Percentiles rank a stretch among this genome's conserved stretches.
These are phyloP conservation scores for Apostichopus parvimensis DNA, from an alignment of 35 echinoderm and acorn worm genomes.

Conservation along the genomic window DNA sequence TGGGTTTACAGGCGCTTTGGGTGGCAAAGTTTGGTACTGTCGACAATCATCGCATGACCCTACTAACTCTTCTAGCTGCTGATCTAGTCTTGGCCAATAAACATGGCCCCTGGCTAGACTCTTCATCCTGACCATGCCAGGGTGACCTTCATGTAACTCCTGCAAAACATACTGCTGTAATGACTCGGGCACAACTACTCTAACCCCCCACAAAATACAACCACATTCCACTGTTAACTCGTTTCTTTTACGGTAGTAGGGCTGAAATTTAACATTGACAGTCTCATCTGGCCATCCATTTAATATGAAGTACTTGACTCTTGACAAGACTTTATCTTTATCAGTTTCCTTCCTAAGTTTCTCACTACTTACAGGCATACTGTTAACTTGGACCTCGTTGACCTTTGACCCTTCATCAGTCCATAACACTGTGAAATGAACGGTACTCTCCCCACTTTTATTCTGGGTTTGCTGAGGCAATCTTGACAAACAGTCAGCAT, in stretches of 20 bases:
- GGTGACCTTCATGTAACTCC: conserved; percentile 34
- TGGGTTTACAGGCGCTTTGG: conserved; percentile 39
- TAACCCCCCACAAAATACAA: conserved; percentile 59
- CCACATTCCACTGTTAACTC: conserved; percentile 56
- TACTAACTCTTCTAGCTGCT: conserved; percentile 32
- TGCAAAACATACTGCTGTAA: conserved; percentile 2
- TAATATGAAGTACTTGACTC: conserved; percentile 17
- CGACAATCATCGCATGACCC: conserved; percentile 2
- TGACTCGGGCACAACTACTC: conserved; percentile 40
- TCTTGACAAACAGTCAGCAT: conserved; percentile 53
- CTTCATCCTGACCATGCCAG: conserved; percentile 39
- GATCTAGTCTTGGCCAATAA: conserved; percentile 13
- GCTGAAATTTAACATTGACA: neutral
- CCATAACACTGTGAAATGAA: conserved; percentile 23
- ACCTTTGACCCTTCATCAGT: neutral
- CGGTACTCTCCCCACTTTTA: neutral
- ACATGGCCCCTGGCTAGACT: neutral
- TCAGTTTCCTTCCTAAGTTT: conserved; percentile 37
- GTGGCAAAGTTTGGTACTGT: neutral
- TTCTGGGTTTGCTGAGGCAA: neutral
- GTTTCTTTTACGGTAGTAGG: neutral
- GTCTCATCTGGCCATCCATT: conserved; percentile 46
- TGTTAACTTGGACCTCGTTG: conserved; percentile 18
- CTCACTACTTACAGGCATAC: conserved; percentile 9
- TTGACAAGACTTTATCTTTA: conserved; percentile 5